Conservation (phyloP, 2,113 vertebrate species). For the Struthidea cinerea region DNA sequence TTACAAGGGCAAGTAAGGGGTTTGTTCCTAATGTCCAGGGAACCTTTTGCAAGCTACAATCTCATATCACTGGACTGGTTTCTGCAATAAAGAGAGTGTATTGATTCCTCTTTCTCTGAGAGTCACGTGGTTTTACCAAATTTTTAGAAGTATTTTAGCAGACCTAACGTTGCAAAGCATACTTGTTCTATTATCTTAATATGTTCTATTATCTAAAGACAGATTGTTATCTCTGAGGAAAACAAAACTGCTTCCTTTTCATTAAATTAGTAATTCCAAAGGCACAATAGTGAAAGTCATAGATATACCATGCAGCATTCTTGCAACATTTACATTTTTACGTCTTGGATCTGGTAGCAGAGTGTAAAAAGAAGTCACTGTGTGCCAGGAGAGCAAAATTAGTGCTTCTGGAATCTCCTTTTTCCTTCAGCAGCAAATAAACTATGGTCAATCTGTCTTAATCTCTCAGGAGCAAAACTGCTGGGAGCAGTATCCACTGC, state of each 20-base stretch:
- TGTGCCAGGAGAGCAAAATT: neutral
- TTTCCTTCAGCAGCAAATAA: neutral
- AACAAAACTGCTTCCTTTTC: neutral
- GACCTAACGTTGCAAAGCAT: neutral
- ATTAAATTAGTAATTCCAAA: neutral
- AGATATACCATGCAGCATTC: neutral
- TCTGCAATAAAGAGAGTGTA: neutral
- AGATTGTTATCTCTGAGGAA: neutral
- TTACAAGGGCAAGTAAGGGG: accelerated
- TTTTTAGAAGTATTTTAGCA: neutral
- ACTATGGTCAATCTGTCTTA: neutral
- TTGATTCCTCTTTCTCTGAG: neutral
- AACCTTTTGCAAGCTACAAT: neutral
- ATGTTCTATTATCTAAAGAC: neutral
- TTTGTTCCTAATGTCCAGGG: neutral
- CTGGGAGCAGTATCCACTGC: neutral
- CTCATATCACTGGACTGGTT: neutral
- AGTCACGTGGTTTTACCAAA: neutral
- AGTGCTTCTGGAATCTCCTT: neutral
- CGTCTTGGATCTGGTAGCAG: neutral
- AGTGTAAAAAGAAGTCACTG: neutral
- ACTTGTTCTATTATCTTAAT: neutral
- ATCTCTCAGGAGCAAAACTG: neutral
- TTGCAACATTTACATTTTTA: neutral
- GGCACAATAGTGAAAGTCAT: neutral